These are phyloP conservation scores for Drosophila aff. DNA, from an alignment of 1,140 invertebrate species.

Conservation along the genomic window DNA sequence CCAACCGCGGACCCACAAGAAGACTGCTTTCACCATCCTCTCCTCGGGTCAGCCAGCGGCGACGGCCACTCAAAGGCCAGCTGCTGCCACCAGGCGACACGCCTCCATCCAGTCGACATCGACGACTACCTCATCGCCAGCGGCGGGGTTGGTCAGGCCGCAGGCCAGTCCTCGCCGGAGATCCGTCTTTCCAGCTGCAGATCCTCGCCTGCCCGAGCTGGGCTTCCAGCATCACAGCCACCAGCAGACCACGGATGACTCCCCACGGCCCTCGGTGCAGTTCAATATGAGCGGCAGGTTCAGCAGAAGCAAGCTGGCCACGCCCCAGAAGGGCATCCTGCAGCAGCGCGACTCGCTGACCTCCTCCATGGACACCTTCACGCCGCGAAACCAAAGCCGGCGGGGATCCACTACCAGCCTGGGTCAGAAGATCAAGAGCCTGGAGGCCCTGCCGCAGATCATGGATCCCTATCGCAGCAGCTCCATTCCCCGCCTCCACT, in stretches of 20 bases:
- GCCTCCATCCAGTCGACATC: constrained; percentile 84
- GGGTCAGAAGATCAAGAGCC: constrained; percentile 69
- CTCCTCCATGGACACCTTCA: constrained; percentile 79
- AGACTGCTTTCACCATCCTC: constrained; percentile 88
- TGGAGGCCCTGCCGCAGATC: constrained; percentile 72
- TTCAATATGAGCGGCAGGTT: constrained; percentile 78
- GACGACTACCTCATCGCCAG: constrained; percentile 60
- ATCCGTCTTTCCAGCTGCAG: constrained; percentile 52
- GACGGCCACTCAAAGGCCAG: constrained; percentile 47
- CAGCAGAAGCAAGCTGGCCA: constrained; percentile 70
- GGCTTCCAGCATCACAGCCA: neutral
- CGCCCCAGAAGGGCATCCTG: constrained; percentile 73
- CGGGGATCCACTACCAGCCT: constrained; percentile 38
- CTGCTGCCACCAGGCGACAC: constrained; percentile 47
- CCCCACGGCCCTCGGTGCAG: constrained; percentile 80
- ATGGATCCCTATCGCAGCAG: constrained; percentile 68
- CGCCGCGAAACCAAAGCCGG: constrained; percentile 49
- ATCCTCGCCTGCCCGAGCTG: constrained; percentile 64
- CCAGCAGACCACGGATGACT: constrained; percentile 62
- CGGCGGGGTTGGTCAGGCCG: constrained; percentile 33
- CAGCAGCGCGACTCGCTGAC: constrained; percentile 75
- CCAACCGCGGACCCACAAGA: constrained; percentile 84
- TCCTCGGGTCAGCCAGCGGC: constrained; percentile 85
- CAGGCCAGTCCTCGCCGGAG: constrained; percentile 56
- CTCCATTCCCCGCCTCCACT: constrained; percentile 72